Evolutionary conservation across 1,140 invertebrate species (phyloP), one percentile per base, ranked within the genome.

Genomic region (Pseudomyrmex cubaensis): DNA sequence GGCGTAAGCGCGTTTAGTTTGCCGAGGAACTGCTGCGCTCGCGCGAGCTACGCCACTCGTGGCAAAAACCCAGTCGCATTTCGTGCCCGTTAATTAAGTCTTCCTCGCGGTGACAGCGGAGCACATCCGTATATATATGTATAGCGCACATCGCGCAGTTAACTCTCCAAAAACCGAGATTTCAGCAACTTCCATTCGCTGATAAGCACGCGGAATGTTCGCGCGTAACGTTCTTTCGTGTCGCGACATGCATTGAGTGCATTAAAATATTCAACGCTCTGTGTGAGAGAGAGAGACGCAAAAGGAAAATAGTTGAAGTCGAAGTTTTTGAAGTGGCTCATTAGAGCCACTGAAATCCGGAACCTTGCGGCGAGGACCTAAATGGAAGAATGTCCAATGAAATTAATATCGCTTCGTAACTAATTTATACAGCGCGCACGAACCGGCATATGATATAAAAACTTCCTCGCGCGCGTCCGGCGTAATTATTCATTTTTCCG

Each of bases 81-180:
- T 82, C 57, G 48, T 75, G 76, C 56, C 59, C 59, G 64, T 77
- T 88, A 89, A 89, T 89, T 88, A 85, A 89, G 59, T 62, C 50
- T 80, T 82, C 76, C 82, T 35, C 35, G 5, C 35, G 73, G 72
- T 83, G 82, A 74, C 66, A 63, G 17, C 54, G 72, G 35, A 59
- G 35, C 35, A 35, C 48, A 57, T 57, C 35, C 17, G 2, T 64
- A 1, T 52, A 62, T 48, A 8, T 64, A 2, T 52, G 50, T 48
- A 10, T 73, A 48, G 44, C 46, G 74, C 78, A 69, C 63, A 35
- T 35, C 35, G 35, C 35, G 35, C 52, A 46, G 73, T 44, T 50
- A 66, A 64, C 48, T 56, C 59, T 73, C 25, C 48, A 62, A 54
- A 82, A 86, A 17, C 52, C 74, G 61, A 67, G 72, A 87, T 86